A percentile compares a stretch with the other conserved stretches of the same genome.
Evolutionary conservation across 2,797 vertebrate species (phyloP).

Genomic region (Artibeus jamaicensis): DNA sequence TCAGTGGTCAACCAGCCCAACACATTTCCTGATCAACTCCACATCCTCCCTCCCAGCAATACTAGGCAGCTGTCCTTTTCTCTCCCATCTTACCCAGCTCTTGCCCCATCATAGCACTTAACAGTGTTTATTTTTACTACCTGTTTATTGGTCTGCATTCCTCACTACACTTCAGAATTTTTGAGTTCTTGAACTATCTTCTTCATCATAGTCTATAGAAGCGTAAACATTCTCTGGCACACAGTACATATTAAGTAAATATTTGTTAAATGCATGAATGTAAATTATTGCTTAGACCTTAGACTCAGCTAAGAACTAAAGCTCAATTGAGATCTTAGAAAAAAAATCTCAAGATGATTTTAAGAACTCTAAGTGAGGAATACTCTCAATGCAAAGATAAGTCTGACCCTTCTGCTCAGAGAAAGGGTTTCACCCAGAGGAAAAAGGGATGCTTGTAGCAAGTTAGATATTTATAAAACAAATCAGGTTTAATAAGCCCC

Average conservation of each 20-base stretch:
- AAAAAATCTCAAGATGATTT: not conserved
- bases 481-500: not conserved
- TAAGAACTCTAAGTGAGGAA: not conserved
- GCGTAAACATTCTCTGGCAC: not conserved
- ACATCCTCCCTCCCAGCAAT: not conserved
- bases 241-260: not conserved
- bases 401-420: not conserved
- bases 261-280: not conserved
- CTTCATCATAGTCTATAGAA: not conserved
- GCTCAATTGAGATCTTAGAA: not conserved
- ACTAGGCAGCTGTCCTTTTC: not conserved
- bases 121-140: not conserved
- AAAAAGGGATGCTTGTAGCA: not conserved
- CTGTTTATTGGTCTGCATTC: not conserved
- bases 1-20: not conserved
- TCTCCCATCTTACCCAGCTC: rapidly evolving
- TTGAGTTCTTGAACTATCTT: not conserved
- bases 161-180: not conserved
- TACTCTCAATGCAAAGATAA: not conserved
- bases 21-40: not conserved
- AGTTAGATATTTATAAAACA: not conserved
- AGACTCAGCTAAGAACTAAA: not conserved
- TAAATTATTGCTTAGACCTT: not conserved
- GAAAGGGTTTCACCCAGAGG: not conserved
- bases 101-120: not conserved